A percentile compares a stretch with the other conserved stretches of the same genome.
These are phyloP conservation scores for Eulemur coronatus DNA, from an alignment of 2,797 vertebrate genomes.

Conservation along the genomic window DNA sequence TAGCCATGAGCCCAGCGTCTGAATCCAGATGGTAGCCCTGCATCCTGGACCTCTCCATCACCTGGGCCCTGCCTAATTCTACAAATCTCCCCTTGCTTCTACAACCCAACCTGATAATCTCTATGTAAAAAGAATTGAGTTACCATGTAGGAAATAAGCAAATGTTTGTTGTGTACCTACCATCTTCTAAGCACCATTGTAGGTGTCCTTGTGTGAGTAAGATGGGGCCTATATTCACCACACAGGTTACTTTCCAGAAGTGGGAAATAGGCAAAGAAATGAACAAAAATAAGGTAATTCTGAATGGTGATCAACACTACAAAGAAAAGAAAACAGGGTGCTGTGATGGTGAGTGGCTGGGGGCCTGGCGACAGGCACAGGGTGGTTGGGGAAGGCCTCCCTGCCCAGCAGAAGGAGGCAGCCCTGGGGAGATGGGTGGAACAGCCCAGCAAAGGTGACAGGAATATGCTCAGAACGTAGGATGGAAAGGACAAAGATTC, in stretches of 20 bases:
- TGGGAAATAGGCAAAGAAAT: not conserved
- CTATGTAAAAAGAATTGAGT: not conserved
- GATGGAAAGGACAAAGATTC: not conserved
- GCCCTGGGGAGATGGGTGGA: not conserved
- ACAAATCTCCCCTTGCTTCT: not conserved
- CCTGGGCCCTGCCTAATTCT: not conserved
- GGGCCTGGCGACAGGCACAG: not conserved
- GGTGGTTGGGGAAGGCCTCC: not conserved
- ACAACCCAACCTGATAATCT: not conserved
- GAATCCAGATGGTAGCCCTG: not conserved
- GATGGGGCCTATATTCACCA: fast-evolving
- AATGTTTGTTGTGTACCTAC: not conserved
- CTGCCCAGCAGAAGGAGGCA: not conserved
- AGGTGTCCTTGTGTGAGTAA: not conserved
- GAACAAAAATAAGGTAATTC: not conserved
- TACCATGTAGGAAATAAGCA: not conserved
- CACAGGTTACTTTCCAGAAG: not conserved
- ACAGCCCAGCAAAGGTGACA: not conserved
- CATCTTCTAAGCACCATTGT: not conserved
- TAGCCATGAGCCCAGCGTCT: not conserved
- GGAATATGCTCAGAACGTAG: not conserved
- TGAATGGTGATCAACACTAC: not conserved
- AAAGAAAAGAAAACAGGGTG: not conserved
- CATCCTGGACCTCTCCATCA: not conserved
- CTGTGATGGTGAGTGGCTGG: not conserved